Evolutionary conservation across 1,140 invertebrate genomes (phyloP).

Genomic region (Apis dorsata): DNA sequence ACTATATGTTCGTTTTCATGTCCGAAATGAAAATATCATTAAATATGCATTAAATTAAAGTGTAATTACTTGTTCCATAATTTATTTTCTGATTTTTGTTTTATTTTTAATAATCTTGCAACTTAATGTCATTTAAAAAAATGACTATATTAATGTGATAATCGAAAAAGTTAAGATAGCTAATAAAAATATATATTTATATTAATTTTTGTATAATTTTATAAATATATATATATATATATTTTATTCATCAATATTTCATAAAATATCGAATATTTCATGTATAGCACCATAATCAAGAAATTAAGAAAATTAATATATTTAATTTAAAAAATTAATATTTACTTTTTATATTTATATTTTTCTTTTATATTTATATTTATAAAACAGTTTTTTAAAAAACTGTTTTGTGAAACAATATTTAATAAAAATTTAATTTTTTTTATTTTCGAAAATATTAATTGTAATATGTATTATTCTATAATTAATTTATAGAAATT

Average conservation of each 20-base stretch:
- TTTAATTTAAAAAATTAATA: slow-evolving; percentile 11
- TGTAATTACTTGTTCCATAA: slow-evolving; percentile 13
- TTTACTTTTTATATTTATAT: not conserved
- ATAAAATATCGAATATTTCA: slow-evolving; percentile 15
- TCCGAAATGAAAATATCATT: slow-evolving; percentile 41
- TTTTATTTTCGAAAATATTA: not conserved
- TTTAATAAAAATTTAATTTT: not conserved
- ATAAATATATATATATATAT: not conserved
- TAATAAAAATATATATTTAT: not conserved
- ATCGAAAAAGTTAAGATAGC: not conserved
- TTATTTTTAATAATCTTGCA: not conserved
- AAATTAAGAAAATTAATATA: not conserved
- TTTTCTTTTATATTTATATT: slow-evolving; percentile 1
- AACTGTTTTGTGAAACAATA: not conserved
- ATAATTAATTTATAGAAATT: slow-evolving; percentile 16
- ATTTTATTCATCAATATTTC: slow-evolving; percentile 31
- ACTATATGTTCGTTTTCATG: slow-evolving; percentile 2
- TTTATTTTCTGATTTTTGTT: slow-evolving; percentile 12
- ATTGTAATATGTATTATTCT: not conserved
- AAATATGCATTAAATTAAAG: slow-evolving; percentile 50
- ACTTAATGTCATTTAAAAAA: not conserved
- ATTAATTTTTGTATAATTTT: not conserved
- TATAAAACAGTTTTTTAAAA: slow-evolving; percentile 7
- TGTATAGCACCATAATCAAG: slow-evolving; percentile 14
- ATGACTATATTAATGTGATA: slow-evolving; percentile 1